Evolutionary conservation across 1,140 invertebrate species (phyloP), one percentile per base, ranked within the genome.

Genomic region (Metaphire vulgaris): DNA sequence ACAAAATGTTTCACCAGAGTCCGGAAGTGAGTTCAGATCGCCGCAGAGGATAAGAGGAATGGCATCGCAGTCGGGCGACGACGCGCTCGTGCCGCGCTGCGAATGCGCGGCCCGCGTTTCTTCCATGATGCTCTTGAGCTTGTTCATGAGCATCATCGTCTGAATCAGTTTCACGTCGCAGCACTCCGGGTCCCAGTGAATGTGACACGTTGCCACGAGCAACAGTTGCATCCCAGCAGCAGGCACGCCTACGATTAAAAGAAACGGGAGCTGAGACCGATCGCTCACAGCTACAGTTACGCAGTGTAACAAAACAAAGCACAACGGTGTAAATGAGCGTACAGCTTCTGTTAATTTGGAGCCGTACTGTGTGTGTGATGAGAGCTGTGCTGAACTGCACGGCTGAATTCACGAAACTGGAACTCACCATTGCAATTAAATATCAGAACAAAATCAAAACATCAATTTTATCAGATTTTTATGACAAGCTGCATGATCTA

Each of bases 151-250:
- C 96, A 99, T 99, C 94, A 99, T 98, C 21, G 94, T 98, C 87
- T 99, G 98, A 78, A 99, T 98, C 0, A 99, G 89, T 88, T 99
- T 99, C n/a, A 99, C 98, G 87, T 99, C 98, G 83, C 96, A 98
- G 85, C 93, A 99, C 88, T 99, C 97, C 0, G 98, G 98, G 89
- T 99, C 97, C 98, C 97, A 99, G 87, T 99, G 97, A 78, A 99
- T 97, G 87, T 99, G 98, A 56, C 97, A 96, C 1, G 96, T 99
- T 83, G 96, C 97, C 33, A 99, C 95, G 74, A 99, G 88, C 76
- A 99, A 88, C 29, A 93, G 92, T 83, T 96, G 95, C 79, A 91
- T 90, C 0, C 41, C 41, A 56, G 6, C 41, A 12, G 41, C 6
- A 12, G 41, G 41, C 6, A 56, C 41, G 41, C 41, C 41, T 56